Evolutionary conservation across 2,888 invertebrate genomes (phyloP).

Genomic region (Mechanitis messenoides): DNA sequence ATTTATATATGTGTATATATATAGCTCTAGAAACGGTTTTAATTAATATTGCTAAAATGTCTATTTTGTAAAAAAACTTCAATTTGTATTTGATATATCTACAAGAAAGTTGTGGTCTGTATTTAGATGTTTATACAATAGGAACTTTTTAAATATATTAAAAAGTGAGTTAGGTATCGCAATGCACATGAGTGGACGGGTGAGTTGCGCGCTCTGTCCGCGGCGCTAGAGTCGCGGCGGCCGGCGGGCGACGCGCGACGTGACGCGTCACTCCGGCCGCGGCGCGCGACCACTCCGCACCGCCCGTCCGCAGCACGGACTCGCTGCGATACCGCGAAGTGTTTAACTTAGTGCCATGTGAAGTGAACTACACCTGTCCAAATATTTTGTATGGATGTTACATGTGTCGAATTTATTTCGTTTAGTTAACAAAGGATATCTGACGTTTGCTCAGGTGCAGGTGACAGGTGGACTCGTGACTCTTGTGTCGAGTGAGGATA

Average conservation of each 20-base stretch:
- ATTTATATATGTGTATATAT: too few relatives aligned
- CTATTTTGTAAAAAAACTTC: too few relatives aligned
- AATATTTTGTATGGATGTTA: conserved; percentile 52
- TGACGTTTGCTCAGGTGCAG: conserved; percentile 65
- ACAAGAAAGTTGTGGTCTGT: too few relatives aligned
- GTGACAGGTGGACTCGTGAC: conserved; percentile 53
- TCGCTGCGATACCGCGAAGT: conserved; percentile 45
- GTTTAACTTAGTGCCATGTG: conserved; percentile 40
- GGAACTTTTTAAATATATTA: too few relatives aligned
- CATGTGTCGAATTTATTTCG: conserved; percentile 63
- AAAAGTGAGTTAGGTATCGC: too few relatives aligned
- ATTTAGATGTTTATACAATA: too few relatives aligned
- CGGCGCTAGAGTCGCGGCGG: conserved; percentile 5
- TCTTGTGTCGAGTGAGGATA: conserved; percentile 16
- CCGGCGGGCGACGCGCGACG: conserved; percentile 7
- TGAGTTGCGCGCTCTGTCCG: conserved; percentile 18
- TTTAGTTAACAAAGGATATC: conserved; percentile 65
- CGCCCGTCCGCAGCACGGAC: conserved; percentile 43
- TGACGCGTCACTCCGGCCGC: conserved; percentile 70
- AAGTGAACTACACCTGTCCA: conserved; percentile 52
- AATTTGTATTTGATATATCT: too few relatives aligned
- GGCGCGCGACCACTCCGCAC: conserved; percentile 62
- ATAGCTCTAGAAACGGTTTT: too few relatives aligned
- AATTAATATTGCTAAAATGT: too few relatives aligned
- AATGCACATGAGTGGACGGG: conserved; percentile 30